phyloP scores from a whole-genome alignment of 1,140 invertebrate genomes.

The Diploscapter pachys region DNA sequence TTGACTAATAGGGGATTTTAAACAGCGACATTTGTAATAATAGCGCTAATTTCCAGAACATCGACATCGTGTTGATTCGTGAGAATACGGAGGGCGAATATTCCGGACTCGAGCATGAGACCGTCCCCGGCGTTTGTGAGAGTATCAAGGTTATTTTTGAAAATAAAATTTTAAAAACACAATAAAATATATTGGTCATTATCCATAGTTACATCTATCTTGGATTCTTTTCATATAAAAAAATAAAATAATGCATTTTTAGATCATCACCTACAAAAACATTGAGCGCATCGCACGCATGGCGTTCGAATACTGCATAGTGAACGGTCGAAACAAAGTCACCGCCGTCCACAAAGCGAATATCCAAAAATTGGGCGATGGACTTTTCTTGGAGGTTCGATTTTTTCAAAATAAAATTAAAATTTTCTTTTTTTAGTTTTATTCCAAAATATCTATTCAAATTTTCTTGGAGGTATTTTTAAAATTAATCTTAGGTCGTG shows the following conservation, averaged over 20 bases:
- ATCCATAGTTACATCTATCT: no score
- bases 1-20: no score
- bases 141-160: slow-evolving; percentile 72
- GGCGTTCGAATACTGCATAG: slow-evolving; percentile 90
- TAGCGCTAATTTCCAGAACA: slow-evolving; percentile 64
- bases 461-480: no score
- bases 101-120: slow-evolving; percentile 94
- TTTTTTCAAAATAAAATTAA: no score
- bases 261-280: slow-evolving; percentile 83
- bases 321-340: slow-evolving; percentile 81
- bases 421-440: no score
- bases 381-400: slow-evolving; percentile 44
- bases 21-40: no score
- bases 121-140: slow-evolving; percentile 87
- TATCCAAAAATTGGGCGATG: slow-evolving; percentile 65
- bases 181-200: neutral
- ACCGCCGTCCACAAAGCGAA: slow-evolving; percentile 98
- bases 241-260: slow-evolving; percentile 21
- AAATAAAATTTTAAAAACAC: neutral
- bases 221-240: no score
- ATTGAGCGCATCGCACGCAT: slow-evolving; percentile 87
- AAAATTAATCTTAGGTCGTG: no score
- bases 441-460: no score
- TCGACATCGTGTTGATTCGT: slow-evolving; percentile 87
- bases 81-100: slow-evolving; percentile 83